Conservation (phyloP, 2,113 vertebrate species). For the Hemicordylus capensis region DNA sequence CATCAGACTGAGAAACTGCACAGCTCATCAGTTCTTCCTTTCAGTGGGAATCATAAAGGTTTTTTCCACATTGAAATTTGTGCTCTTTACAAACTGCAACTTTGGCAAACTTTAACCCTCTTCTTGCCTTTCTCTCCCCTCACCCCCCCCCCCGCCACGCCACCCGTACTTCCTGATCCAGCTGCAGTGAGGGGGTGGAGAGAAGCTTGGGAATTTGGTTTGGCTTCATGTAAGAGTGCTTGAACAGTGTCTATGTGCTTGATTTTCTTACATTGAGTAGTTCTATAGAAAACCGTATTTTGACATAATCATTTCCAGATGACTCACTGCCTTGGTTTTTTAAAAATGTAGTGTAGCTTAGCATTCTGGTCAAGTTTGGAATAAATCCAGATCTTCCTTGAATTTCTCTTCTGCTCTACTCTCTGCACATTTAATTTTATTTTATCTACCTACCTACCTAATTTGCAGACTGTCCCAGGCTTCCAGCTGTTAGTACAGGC, state of each 20-base stretch:
- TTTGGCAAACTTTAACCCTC: constrained; percentile 23
- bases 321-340: constrained; percentile 52
- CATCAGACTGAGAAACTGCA: neutral
- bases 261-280: constrained; percentile 42
- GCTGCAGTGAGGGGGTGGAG: constrained; percentile 16
- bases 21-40: constrained; percentile 15
- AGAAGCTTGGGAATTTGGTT: constrained; percentile 32
- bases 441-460: no score
- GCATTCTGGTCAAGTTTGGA: constrained; percentile 54
- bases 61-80: neutral
- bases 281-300: constrained; percentile 48
- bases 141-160: constrained; percentile 1
- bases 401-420: constrained; percentile 30
- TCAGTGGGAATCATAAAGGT: neutral
- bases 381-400: constrained; percentile 38
- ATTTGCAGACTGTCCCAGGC: no score
- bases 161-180: constrained; percentile 25
- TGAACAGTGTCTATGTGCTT: neutral
- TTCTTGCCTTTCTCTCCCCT: constrained; percentile 11
- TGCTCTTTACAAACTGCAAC: constrained; percentile 15
- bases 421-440: neutral
- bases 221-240: constrained; percentile 40
- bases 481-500: no score
- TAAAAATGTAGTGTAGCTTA: constrained; percentile 31
- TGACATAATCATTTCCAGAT: constrained; percentile 64